Conservation (phyloP, 2,888 invertebrate genomes). For the Frankliniella intonsa region DNA sequence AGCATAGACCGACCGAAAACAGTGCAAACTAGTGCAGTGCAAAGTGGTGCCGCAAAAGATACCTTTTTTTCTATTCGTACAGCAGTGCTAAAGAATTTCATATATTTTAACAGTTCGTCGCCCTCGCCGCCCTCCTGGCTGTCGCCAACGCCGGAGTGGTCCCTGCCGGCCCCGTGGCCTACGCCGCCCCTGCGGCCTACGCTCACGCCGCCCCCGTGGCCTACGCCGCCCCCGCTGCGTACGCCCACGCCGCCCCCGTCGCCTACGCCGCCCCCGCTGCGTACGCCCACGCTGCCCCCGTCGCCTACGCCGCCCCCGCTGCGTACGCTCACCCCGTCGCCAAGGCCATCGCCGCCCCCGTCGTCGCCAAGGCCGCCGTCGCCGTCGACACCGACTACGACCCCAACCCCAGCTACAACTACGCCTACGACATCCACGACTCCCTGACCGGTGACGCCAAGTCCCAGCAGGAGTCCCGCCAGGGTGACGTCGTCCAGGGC, state of each 20-base stretch:
- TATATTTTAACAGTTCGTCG: background rate
- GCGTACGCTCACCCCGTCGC: background rate
- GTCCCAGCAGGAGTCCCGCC: constrained; percentile 16
- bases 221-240: background rate
- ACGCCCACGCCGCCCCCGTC: background rate
- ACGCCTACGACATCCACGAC: constrained; percentile 14
- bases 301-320: background rate
- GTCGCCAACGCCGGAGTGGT: constrained; percentile 2
- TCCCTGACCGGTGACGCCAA: constrained; percentile 4
- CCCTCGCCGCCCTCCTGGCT: constrained; percentile 9
- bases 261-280: background rate
- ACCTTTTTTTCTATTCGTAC: background rate
- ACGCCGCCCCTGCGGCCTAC: constrained; percentile 19
- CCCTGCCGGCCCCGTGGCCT: constrained; percentile 16
- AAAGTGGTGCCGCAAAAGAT: background rate
- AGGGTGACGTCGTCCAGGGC: constrained; percentile 18
- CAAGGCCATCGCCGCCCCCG: background rate
- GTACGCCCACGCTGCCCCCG: background rate
- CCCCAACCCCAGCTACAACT: constrained; percentile 19
- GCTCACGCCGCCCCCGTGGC: constrained; percentile 15
- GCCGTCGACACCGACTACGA: constrained; percentile 12
- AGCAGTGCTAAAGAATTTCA: background rate
- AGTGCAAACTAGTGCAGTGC: background rate
- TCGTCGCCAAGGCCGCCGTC: constrained; percentile 1
- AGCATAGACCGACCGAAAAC: background rate